Percentiles rank a stretch among this genome's conserved stretches.
These are phyloP conservation scores for Ctenoplectra terminalis DNA, from an alignment of 1,140 invertebrate species.

Conservation along the genomic window DNA sequence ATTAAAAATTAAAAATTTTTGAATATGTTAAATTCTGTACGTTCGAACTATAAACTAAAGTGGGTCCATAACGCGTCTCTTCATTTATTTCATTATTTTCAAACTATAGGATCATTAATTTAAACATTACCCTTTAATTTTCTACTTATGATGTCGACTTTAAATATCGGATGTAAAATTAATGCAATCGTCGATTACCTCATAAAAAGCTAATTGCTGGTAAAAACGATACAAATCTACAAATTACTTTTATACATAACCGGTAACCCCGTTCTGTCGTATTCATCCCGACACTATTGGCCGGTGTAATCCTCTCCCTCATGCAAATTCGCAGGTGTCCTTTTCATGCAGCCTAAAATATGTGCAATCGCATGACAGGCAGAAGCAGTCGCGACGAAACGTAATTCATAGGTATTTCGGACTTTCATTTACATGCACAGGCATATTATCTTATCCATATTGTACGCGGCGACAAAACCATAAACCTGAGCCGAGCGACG, in stretches of 20 bases:
- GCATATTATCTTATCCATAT: slow-evolving; percentile 19
- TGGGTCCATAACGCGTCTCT: no score
- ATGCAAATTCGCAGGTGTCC: slow-evolving; percentile 30
- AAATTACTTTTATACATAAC: neutral
- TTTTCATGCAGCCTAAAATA: slow-evolving; percentile 25
- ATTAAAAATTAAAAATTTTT: no score
- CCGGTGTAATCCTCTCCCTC: neutral
- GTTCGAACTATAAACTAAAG: no score
- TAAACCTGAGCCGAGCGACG: neutral
- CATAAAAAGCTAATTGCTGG: neutral
- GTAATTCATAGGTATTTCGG: slow-evolving; percentile 4
- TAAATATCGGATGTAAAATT: no score
- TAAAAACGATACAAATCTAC: neutral
- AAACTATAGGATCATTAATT: no score
- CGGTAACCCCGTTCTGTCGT: neutral
- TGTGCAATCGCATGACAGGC: neutral
- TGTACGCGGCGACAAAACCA: neutral
- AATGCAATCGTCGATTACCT: neutral
- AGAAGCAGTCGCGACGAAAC: neutral
- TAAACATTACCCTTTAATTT: no score
- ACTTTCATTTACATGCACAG: neutral
- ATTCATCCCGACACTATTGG: neutral
- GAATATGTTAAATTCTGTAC: no score
- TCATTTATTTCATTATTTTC: no score
- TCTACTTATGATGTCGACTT: no score